Base-by-base conservation (phyloP, 2,113 vertebrate genomes). In the Oncorhynchus gorbuscha region DNA sequence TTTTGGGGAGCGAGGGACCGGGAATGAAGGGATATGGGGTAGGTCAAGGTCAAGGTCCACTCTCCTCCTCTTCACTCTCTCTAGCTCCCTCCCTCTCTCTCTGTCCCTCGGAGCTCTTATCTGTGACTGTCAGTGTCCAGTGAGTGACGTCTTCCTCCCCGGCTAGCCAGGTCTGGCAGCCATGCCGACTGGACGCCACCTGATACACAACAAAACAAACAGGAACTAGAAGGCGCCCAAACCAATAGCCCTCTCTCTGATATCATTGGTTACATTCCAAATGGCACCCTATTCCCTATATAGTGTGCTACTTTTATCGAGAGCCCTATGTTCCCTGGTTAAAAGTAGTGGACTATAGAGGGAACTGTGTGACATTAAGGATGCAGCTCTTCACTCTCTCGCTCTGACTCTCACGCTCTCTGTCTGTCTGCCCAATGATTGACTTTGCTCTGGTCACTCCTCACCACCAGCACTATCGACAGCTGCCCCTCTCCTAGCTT, bases 1-100 rank as follows among this genome's bases (percentile, higher is more conserved):
- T 84, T 86, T 62, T 79, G 68, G 8, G 74, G 59, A 76, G 78
- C 1, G 22, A 1, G 45, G 67, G 28, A 20, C n/a, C 9, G 30
- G 73, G 76, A 72, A 71, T 79, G 77, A 81, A 90, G 73, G 58
- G 86, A 87, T 81, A 84, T 84, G 75, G 90, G 90, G 90, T 92
- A 93, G 92, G 92, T 93, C 90, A 92, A 93, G 92, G 92, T 93
- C 90, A 92, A 79, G 87, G 92, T 93, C 92, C 92, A 82, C 85
- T 75, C 79, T 76, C 79, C n/a, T 35, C 39, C 48, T 59, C 84
- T 67, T 84, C 79, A 79, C 79, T 83, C 20, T 48, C 24, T 74
- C 73, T 20, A 16, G 22, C 65, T 58, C 73, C 49, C 65, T 69
- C 26, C 28, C 73, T 86, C 65, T 32, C 67, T 80, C 72, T 71